A percentile compares a stretch with the other conserved stretches of the same genome.
Conservation (phyloP, 1,140 invertebrate species). For the Zaprionus kolodkinae region DNA sequence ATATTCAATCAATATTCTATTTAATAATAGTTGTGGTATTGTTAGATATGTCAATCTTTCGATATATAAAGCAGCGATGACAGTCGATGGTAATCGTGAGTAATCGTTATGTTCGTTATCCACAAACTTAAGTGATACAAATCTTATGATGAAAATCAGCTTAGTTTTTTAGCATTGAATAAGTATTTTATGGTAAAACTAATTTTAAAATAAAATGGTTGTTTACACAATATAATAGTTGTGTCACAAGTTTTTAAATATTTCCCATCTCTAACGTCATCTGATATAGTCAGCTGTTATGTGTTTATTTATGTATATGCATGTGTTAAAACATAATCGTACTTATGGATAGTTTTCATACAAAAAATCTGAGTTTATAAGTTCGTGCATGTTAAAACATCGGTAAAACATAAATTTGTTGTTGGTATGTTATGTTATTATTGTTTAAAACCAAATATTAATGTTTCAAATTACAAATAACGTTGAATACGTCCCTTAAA, state of each 20-base stretch:
- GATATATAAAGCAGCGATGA: background rate
- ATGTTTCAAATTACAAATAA: background rate
- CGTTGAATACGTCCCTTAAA: constrained; percentile 7
- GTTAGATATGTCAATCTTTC: background rate
- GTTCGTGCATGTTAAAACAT: constrained; percentile 8
- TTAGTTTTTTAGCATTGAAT: background rate
- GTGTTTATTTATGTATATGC: constrained; percentile 33
- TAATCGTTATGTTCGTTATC: background rate
- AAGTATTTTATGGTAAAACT: background rate
- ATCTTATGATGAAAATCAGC: too few species aligned
- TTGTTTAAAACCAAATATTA: background rate
- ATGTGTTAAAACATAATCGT: constrained; percentile 18
- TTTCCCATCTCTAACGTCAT: constrained; percentile 28
- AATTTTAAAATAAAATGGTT: too few species aligned
- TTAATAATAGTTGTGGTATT: background rate
- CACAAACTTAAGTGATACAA: background rate
- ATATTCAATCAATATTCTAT: background rate
- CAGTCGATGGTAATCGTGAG: background rate
- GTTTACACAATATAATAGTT: too few species aligned
- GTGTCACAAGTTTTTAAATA: background rate
- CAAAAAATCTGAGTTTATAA: constrained; percentile 16
- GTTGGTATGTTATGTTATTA: constrained; percentile 12
- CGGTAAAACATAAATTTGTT: background rate
- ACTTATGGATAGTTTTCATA: constrained; percentile 6
- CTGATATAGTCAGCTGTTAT: constrained; percentile 33